phyloP scores from a whole-genome alignment of 2,113 vertebrate genomes.

The Pseudopipra pipra region DNA sequence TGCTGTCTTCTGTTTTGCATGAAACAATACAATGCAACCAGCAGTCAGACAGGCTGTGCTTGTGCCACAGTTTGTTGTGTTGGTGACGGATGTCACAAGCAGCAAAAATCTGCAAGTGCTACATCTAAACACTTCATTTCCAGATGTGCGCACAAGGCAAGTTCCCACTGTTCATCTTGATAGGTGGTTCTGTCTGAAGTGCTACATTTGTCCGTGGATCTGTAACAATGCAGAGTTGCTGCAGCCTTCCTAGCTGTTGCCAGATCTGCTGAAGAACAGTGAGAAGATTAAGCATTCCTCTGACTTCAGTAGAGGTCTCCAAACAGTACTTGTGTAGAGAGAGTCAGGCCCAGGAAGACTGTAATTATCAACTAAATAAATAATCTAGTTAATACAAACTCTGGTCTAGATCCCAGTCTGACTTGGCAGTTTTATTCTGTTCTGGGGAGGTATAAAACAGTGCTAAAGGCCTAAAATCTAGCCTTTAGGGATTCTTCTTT shows the following conservation, averaged over 20 bases:
- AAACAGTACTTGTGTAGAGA: not conserved
- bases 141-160: not conserved
- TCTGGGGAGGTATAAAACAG: not conserved
- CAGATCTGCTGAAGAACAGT: not conserved
- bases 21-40: not conserved
- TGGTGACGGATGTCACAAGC: not conserved
- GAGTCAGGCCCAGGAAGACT: not conserved
- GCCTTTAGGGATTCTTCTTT: not conserved
- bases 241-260: not conserved
- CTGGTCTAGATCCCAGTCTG: not conserved
- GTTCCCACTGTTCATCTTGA: not conserved
- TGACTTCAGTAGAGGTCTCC: slow-evolving; percentile 7
- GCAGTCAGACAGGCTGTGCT: not conserved
- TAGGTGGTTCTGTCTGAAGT: not conserved
- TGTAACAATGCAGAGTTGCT: not conserved
- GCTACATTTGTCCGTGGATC: not conserved
- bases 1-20: not conserved
- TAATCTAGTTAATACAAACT: slow-evolving; percentile 45
- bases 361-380: slow-evolving; percentile 48
- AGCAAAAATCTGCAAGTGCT: not conserved
- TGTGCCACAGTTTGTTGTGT: not conserved
- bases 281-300: not conserved
- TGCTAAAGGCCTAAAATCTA: not conserved
- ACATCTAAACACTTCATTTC: not conserved
- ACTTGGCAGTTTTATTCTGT: slow-evolving; percentile 19